Evolutionary conservation across 2,888 invertebrate genomes (phyloP).

Genomic region (Galeruca laticollis): DNA sequence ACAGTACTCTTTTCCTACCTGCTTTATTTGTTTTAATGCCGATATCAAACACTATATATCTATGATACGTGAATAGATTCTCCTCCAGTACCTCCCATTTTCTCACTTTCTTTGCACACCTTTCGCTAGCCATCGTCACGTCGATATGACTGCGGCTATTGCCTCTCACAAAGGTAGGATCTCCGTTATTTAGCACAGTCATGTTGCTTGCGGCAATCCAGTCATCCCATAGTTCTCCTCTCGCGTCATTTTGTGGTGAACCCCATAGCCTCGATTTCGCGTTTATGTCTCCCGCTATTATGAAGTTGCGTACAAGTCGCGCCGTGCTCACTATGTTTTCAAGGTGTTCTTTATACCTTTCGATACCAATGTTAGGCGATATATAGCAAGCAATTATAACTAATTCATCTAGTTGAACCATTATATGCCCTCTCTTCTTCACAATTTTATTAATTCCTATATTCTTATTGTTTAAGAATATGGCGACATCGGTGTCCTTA

Average conservation of each 20-base stretch:
- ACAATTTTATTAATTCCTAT: too few species aligned
- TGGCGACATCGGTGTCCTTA: too few species aligned
- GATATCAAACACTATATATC: background rate
- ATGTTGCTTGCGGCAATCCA: too few species aligned
- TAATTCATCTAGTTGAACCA: too few species aligned
- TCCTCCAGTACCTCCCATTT: constrained; percentile 3
- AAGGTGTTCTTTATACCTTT: background rate
- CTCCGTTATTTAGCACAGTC: too few species aligned
- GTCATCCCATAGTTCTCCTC: background rate
- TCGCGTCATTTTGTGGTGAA: background rate
- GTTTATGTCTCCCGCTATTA: constrained; percentile 1
- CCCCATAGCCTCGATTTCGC: constrained; percentile 7
- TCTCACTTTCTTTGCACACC: background rate
- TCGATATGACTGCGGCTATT: too few species aligned
- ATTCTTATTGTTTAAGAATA: too few species aligned
- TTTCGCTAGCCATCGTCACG: too few species aligned
- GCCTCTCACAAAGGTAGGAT: too few species aligned
- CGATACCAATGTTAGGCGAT: too few species aligned
- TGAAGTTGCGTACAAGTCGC: background rate
- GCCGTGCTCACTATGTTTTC: background rate
- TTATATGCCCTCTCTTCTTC: background rate
- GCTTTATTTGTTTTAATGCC: too few species aligned
- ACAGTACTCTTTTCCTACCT: background rate
- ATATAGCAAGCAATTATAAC: too few species aligned
- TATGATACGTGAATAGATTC: background rate